Percentiles rank a stretch among this genome's conserved stretches.
Conservation (phyloP, 2,888 invertebrate genomes). For the Epirrita christyi region DNA sequence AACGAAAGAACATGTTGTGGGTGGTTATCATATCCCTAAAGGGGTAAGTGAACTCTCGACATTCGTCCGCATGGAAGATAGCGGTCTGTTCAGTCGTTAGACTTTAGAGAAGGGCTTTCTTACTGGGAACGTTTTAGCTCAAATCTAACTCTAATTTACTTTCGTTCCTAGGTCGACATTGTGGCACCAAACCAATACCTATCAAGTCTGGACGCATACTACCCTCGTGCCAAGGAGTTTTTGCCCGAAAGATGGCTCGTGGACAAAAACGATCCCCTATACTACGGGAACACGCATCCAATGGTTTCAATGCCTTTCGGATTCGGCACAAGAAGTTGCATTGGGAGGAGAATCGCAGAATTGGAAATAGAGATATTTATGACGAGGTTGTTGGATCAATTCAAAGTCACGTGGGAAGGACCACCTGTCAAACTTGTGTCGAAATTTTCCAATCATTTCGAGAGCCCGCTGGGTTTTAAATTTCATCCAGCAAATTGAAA, state of each 20-base stretch:
- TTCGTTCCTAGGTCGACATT: background rate
- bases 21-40: constrained; percentile 52
- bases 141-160: no score
- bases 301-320: constrained; percentile 87
- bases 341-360: constrained; percentile 86
- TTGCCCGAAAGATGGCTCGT: constrained; percentile 90
- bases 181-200: background rate
- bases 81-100: no score
- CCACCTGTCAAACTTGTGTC: constrained; percentile 8
- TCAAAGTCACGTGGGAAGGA: constrained; percentile 23
- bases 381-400: constrained; percentile 33
- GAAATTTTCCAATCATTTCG: constrained; percentile 15
- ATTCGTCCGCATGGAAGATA: no score
- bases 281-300: constrained; percentile 81
- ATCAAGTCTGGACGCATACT: constrained; percentile 82
- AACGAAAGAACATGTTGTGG: background rate
- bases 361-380: constrained; percentile 79
- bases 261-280: constrained; percentile 59
- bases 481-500: background rate
- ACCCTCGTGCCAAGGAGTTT: constrained; percentile 85
- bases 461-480: constrained; percentile 12
- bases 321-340: constrained; percentile 87
- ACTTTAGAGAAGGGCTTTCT: no score
- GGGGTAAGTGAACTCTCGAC: background rate
- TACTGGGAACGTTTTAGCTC: no score